Evolutionary conservation across 1,140 invertebrate species (phyloP).

Genomic region (Trachymyrmex septentrionalis): DNA sequence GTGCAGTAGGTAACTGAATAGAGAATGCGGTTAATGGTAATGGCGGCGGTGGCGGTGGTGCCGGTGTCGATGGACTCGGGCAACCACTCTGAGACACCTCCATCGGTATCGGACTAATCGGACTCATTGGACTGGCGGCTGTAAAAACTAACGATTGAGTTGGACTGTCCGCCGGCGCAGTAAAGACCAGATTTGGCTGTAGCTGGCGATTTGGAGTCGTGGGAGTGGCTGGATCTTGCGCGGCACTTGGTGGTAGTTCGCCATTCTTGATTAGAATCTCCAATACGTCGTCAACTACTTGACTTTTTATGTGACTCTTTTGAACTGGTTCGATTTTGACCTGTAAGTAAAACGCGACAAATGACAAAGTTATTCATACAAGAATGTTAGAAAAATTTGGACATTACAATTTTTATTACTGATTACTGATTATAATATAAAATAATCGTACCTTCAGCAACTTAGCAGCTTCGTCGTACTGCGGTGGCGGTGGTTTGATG

Average conservation of each 20-base stretch:
- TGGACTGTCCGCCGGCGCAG: slow-evolving; percentile 80
- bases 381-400: not conserved
- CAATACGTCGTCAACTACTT: slow-evolving; percentile 97
- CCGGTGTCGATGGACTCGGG: slow-evolving; percentile 82
- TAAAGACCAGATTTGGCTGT: slow-evolving; percentile 84
- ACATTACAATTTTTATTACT: not conserved
- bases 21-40: slow-evolving; percentile 86
- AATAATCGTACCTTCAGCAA: slow-evolving; percentile 85
- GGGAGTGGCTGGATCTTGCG: slow-evolving; percentile 92
- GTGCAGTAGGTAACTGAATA: slow-evolving; percentile 84
- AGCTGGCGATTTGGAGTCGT: slow-evolving; percentile 87
- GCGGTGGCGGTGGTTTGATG: slow-evolving; percentile 87
- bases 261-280: slow-evolving; percentile 98
- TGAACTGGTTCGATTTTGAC: slow-evolving; percentile 85
- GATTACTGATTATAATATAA: slow-evolving; percentile 2
- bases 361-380: not conserved
- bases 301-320: slow-evolving; percentile 91
- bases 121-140: slow-evolving; percentile 81
- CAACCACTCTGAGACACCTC: slow-evolving; percentile 83
- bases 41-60: slow-evolving; percentile 85
- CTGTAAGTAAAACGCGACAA: slow-evolving; percentile 68
- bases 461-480: slow-evolving; percentile 91
- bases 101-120: slow-evolving; percentile 85
- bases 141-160: slow-evolving; percentile 83
- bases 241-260: slow-evolving; percentile 95